Evolutionary conservation across 1,140 invertebrate species (phyloP).

Genomic region (Dendroctonus valens): DNA sequence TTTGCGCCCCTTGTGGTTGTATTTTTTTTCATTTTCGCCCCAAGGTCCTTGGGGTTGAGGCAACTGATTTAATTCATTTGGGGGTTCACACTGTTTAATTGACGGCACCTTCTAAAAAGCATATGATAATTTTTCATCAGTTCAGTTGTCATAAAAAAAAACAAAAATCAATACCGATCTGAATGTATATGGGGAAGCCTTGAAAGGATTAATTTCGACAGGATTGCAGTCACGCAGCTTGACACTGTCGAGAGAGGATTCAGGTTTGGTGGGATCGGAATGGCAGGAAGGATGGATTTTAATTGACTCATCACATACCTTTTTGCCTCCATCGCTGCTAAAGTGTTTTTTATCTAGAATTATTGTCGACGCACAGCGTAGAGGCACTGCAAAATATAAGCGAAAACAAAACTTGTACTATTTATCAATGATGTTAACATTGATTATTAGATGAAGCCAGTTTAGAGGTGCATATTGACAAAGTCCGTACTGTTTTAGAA

Average conservation of each 20-base stretch:
- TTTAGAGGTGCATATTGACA: no score
- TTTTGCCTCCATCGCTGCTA: conserved; percentile 27
- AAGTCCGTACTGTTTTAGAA: no score
- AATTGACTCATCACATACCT: conserved; percentile 27
- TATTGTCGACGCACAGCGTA: no score
- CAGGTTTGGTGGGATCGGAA: conserved; percentile 1
- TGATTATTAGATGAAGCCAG: no score
- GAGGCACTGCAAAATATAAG: no score
- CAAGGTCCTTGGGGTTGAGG: conserved; percentile 38
- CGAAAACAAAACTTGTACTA: no score
- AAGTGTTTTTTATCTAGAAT: not conserved
- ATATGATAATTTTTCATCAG: conserved; percentile 13
- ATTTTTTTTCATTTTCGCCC: conserved; percentile 34
- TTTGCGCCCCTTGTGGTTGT: conserved; percentile 32
- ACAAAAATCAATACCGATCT: conserved; percentile 2
- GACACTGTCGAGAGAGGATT: conserved; percentile 11
- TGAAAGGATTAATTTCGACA: conserved; percentile 36
- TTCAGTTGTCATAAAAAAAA: not conserved
- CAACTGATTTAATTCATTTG: conserved; percentile 40
- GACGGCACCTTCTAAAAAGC: conserved; percentile 39
- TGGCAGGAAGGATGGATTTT: conserved; percentile 19
- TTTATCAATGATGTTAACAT: no score
- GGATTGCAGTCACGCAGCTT: conserved; percentile 38
- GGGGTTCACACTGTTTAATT: conserved; percentile 38
- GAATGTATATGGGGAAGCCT: conserved; percentile 12